phyloP scores from a whole-genome alignment of 2,888 invertebrate species.

The Suillia variegata region DNA sequence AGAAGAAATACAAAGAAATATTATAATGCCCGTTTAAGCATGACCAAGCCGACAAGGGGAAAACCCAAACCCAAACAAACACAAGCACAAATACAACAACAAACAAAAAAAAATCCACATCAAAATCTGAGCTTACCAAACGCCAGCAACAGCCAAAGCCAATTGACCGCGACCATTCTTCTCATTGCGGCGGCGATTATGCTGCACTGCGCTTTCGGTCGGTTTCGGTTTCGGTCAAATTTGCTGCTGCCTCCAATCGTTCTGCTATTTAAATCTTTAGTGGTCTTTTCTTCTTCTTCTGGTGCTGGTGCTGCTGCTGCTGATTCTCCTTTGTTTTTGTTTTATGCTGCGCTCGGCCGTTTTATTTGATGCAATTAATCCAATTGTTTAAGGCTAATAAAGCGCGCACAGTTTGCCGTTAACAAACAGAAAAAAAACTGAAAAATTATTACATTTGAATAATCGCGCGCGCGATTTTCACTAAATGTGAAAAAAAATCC shows the following conservation, averaged over 20 bases:
- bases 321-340: not conserved
- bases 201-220: constrained; percentile 12
- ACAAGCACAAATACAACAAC: too few relatives aligned
- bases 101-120: too few relatives aligned
- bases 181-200: constrained; percentile 7
- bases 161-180: constrained; percentile 32
- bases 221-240: too few relatives aligned
- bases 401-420: too few relatives aligned
- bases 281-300: not conserved
- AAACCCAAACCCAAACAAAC: too few relatives aligned
- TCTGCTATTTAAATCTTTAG: not conserved
- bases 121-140: constrained; percentile 28
- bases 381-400: not conserved
- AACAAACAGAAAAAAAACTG: too few relatives aligned
- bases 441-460: too few relatives aligned
- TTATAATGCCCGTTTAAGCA: too few relatives aligned
- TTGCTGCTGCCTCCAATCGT: not conserved
- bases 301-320: not conserved
- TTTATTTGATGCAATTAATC: not conserved
- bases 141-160: constrained; percentile 28
- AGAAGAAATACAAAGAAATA: too few relatives aligned
- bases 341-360: not conserved
- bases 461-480: too few relatives aligned
- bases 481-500: too few relatives aligned
- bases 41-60: too few relatives aligned